These are phyloP conservation scores for Cephus pulcher DNA, from an alignment of 2,888 invertebrate species.

Conservation along the genomic window DNA sequence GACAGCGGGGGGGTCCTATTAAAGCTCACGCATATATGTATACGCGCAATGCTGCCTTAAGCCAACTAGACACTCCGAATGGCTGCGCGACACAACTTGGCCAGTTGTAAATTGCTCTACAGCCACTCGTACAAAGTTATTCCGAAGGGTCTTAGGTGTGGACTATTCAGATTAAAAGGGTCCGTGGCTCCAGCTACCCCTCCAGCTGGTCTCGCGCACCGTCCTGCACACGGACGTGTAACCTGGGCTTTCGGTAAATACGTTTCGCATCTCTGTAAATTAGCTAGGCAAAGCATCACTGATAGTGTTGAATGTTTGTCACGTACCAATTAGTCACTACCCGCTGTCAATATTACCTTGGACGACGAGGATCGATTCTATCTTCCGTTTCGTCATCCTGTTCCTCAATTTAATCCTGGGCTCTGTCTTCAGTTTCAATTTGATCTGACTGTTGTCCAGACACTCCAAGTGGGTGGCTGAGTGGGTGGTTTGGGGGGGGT, in stretches of 20 bases:
- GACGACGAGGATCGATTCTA: too few species aligned
- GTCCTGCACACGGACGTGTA: neutral
- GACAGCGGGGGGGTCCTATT: neutral
- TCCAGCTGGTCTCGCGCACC: neutral
- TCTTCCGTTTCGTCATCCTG: too few species aligned
- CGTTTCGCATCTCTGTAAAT: neutral
- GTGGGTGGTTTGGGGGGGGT: too few species aligned
- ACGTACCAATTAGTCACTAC: neutral
- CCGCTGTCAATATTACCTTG: neutral
- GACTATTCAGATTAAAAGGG: constrained; percentile 19
- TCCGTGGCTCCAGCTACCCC: neutral
- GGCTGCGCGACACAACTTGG: constrained; percentile 13
- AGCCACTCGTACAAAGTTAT: constrained; percentile 18
- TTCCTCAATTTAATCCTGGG: too few species aligned
- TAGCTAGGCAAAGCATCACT: neutral
- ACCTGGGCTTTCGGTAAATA: neutral
- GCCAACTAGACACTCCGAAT: constrained; percentile 1
- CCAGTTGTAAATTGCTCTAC: constrained; percentile 21
- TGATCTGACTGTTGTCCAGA: too few species aligned
- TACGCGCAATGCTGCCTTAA: constrained; percentile 5
- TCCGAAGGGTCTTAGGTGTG: constrained; percentile 12
- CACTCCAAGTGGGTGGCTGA: too few species aligned
- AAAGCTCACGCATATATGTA: neutral
- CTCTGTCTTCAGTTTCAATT: too few species aligned
- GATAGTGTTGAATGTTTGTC: neutral